phyloP scores from a whole-genome alignment of 2,113 vertebrate genomes.

The Ophthalmolycus amberensis region DNA sequence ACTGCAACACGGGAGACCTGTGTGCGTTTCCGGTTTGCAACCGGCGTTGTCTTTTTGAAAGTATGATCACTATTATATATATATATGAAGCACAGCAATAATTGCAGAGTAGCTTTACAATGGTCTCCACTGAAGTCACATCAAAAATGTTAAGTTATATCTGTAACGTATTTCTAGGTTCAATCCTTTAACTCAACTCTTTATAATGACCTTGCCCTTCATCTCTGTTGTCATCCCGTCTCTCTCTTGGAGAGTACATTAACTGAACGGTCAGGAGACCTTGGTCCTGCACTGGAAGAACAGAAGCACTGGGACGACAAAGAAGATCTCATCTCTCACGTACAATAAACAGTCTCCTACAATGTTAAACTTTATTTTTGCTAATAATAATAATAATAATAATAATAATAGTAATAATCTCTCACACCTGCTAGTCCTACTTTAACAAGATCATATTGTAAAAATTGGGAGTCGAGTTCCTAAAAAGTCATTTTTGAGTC shows the following conservation, averaged over 20 bases:
- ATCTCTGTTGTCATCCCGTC: conserved; percentile 1
- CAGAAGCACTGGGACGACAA: conserved; percentile 17
- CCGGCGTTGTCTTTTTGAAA: neutral
- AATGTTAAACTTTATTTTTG: neutral
- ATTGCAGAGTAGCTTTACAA: neutral
- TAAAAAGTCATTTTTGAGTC: conserved; percentile 15
- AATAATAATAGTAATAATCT: neutral
- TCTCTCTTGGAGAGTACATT: conserved; percentile 26
- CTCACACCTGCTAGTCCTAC: neutral
- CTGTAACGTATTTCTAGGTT: neutral
- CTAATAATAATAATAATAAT: neutral
- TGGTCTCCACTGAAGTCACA: neutral
- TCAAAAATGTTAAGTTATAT: neutral
- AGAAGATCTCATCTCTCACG: conserved; percentile 36
- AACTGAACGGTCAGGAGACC: conserved; percentile 43
- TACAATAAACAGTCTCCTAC: conserved; percentile 12
- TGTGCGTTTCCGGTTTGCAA: too few relatives aligned
- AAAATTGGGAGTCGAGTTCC: conserved; percentile 3
- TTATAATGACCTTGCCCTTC: conserved; percentile 1
- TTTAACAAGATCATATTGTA: conserved; percentile 4
- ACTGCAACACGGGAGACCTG: too few relatives aligned
- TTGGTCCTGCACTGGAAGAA: conserved; percentile 30
- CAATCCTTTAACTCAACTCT: neutral
- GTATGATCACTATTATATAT: neutral
- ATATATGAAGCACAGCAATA: neutral